Percentiles rank a stretch among this genome's conserved stretches.
Evolutionary conservation across 2,888 invertebrate genomes (phyloP).

Genomic region (Brachyopa scutellaris): DNA sequence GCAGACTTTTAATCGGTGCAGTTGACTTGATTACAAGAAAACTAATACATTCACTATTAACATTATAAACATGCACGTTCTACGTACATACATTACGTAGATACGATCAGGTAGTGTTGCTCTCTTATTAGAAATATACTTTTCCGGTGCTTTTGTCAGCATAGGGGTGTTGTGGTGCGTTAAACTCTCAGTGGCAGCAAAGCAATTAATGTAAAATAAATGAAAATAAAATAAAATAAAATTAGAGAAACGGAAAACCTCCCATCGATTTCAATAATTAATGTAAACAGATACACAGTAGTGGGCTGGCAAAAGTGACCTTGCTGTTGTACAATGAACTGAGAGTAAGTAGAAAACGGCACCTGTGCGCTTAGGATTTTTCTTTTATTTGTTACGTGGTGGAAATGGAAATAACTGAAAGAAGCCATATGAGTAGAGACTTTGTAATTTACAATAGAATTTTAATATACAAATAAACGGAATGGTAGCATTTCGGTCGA

Average conservation of each 20-base stretch:
- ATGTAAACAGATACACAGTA: background rate
- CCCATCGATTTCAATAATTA: conserved; percentile 60
- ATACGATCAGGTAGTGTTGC: too few relatives aligned
- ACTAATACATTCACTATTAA: conserved; percentile 20
- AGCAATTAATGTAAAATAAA: conserved; percentile 42
- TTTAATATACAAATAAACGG: background rate
- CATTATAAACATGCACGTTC: conserved; percentile 13
- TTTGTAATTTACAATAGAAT: conserved; percentile 23
- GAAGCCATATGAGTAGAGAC: conserved; percentile 20
- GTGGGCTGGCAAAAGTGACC: conserved; percentile 2
- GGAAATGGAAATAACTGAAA: conserved; percentile 3
- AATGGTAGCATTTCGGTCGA: background rate
- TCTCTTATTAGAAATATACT: background rate
- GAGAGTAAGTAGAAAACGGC: background rate
- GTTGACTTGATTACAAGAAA: conserved; percentile 62
- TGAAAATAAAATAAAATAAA: conserved; percentile 49
- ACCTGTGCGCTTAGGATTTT: background rate
- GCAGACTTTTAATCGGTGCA: conserved; percentile 32
- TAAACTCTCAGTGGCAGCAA: conserved; percentile 19
- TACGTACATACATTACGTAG: too few relatives aligned
- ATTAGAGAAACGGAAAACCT: conserved; percentile 33
- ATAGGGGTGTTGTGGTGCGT: background rate
- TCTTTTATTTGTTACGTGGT: background rate
- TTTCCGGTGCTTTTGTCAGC: conserved; percentile 29
- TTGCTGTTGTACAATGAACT: background rate